Evolutionary conservation across 2,113 vertebrate genomes (phyloP), one percentile per base, ranked within the genome.

Genomic region (Procapra przewalskii): DNA sequence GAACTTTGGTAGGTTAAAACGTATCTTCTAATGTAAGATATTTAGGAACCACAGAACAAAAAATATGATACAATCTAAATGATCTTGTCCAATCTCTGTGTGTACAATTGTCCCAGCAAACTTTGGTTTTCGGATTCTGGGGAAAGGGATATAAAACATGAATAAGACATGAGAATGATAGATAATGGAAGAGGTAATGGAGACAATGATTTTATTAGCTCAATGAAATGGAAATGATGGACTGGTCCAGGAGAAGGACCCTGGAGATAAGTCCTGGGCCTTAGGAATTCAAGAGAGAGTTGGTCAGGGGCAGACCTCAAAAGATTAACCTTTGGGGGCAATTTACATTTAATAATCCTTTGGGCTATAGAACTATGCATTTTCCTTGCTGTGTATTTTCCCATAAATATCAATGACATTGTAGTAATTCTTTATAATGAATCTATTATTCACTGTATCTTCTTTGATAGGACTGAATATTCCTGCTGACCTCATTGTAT

Each of bases 301-400:
- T 96, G 92, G 94, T 94, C 80, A 80, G 87, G 90, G 91, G 40
- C 23, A 3, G 48, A 64, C 75, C 95, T 48, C 59, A 57, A 91
- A 97, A 98, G 77, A 80, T 96, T 97, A 94, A 96, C 62, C 90
- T 96, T 88, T 95, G 88, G 64, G 36, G 62, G 21, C 17, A 96
- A 97, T 95, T 96, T 97, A 67, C 81, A 96, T 97, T 91, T 98
- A 88, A 95, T 77, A 92, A 92, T 90, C 77, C 55, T 88, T 85
- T 96, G 85, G 54, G 31, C 54, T 95, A 33, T 79, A 90, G 80
- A 96, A 95, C 90, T 94, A 94, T 92, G n/a, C 90, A 90, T 96
- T 92, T 98, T 94, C 84, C 82, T 86, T 95, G 75, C 48, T 80
- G 12, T 54, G 6, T 86, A 89, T 97, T 96, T 98, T 95, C 60